Conservation (phyloP, 1,140 invertebrate species). For the Diorhabda carinulata region DNA sequence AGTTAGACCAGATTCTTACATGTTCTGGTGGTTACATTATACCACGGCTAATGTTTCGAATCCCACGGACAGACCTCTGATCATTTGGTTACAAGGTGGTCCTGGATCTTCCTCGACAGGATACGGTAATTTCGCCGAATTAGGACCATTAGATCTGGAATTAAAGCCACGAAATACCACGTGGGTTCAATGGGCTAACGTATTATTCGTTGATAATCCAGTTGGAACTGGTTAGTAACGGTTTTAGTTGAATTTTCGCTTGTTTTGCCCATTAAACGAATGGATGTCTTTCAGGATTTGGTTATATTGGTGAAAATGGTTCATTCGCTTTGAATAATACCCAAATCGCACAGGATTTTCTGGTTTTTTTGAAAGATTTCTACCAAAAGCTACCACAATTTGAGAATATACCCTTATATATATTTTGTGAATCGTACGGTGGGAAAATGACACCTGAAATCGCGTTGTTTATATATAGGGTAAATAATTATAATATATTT, state of each 20-base stretch:
- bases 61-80: slow-evolving; percentile 61
- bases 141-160: slow-evolving; percentile 67
- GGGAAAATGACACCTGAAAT: slow-evolving; percentile 87
- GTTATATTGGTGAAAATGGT: slow-evolving; percentile 65
- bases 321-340: slow-evolving; percentile 61
- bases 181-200: slow-evolving; percentile 72
- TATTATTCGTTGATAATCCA: slow-evolving; percentile 85
- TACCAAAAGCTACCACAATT: slow-evolving; percentile 62
- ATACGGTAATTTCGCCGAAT: slow-evolving; percentile 73
- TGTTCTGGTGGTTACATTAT: slow-evolving; percentile 83
- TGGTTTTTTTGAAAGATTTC: slow-evolving; percentile 65
- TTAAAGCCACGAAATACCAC: slow-evolving; percentile 63
- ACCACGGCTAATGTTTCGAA: slow-evolving; percentile 56
- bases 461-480: slow-evolving; percentile 58
- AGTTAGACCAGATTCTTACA: slow-evolving; percentile 67
- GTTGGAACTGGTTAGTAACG: slow-evolving; percentile 52
- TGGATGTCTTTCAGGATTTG: slow-evolving; percentile 61
- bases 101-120: slow-evolving; percentile 73
- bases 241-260: too few relatives aligned
- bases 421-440: slow-evolving; percentile 82
- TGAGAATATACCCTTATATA: slow-evolving; percentile 68
- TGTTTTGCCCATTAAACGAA: too few relatives aligned
- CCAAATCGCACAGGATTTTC: slow-evolving; percentile 75
- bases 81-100: slow-evolving; percentile 65
- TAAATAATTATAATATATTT: slow-evolving; percentile 38